Conservation (phyloP, 2,113 vertebrate species). For the Malurus melanocephalus region DNA sequence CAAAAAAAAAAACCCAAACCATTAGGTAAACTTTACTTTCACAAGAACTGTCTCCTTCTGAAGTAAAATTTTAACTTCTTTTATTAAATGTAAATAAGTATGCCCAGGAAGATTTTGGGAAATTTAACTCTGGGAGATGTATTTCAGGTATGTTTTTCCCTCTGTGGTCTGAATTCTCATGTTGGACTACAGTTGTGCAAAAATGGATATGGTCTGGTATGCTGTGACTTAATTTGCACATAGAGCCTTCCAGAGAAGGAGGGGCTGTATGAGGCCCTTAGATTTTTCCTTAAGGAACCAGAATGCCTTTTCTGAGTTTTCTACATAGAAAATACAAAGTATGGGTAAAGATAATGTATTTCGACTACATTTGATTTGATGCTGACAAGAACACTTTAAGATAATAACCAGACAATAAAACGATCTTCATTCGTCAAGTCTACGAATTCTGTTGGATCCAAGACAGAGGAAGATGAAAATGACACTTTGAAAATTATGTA, state of each 20-base stretch:
- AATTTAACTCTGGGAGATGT: not conserved
- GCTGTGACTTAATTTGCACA: not conserved
- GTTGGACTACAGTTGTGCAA: not conserved
- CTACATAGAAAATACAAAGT: not conserved
- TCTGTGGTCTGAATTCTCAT: not conserved
- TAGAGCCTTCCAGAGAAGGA: not conserved
- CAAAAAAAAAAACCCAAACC: not conserved
- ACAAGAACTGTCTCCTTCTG: not conserved
- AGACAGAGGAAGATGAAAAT: not conserved
- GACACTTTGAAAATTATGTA: not conserved
- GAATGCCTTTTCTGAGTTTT: not conserved
- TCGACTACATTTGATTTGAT: not conserved
- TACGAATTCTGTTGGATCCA: not conserved
- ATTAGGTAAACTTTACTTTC: not conserved
- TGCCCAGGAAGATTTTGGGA: not conserved
- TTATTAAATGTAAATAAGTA: not conserved
- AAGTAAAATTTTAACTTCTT: not conserved
- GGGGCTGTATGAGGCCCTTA: not conserved
- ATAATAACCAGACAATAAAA: not conserved
- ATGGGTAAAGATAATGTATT: not conserved
- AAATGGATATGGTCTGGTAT: not conserved
- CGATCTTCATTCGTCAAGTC: not conserved
- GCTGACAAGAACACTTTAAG: not conserved
- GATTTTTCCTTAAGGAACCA: not conserved
- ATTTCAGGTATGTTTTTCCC: not conserved